Evolutionary conservation across 2,113 vertebrate genomes (phyloP), one percentile per base, ranked within the genome.

Genomic region (Mastomys natalensis): DNA sequence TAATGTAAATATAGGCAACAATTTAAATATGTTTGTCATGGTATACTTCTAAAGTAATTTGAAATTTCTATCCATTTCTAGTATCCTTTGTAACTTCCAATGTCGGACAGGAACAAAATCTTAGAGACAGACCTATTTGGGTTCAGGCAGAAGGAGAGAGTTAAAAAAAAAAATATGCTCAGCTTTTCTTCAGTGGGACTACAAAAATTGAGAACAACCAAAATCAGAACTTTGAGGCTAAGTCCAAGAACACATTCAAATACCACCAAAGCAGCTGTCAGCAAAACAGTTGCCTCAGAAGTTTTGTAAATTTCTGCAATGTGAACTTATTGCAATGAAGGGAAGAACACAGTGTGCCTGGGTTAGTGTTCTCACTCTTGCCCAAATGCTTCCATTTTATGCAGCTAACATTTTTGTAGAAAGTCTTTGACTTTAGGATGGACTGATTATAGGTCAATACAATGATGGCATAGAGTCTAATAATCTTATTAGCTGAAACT

Each of bases 91-190:
- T n/a, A 21, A 12, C 1, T 55, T 16, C 16, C 70, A 91, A 1
- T 3, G 26, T 3, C 21, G 90, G 7, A 15, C 0, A 16, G 45
- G 34, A 40, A 60, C 5, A 64, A 43, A 43, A 84, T 60, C 1
- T 12, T 43, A 29, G n/a, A 66, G 53, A 45, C 4, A 29, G 4
- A 40, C 15, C 1, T 34, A 0, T 12, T 5, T 58, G 15, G 16
- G 17, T 0, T 5, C 2, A 3, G 3, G 11, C 12, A 16, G 17
- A 22, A 22, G 24, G 3, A 34, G 29, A 3, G 8, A 64, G 53
- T 21, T 48, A 40, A 55, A 19, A 31, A 51, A 40, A 55, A 19
- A 31, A 51, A 81, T 0, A 6, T 40, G 15, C 8, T n/a, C 0
- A 21, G 13, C 5, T 81, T 45, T 78, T 21, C 21, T 88, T 66